phyloP scores from a whole-genome alignment of 2,113 vertebrate species.

The Phocoena sinus region DNA sequence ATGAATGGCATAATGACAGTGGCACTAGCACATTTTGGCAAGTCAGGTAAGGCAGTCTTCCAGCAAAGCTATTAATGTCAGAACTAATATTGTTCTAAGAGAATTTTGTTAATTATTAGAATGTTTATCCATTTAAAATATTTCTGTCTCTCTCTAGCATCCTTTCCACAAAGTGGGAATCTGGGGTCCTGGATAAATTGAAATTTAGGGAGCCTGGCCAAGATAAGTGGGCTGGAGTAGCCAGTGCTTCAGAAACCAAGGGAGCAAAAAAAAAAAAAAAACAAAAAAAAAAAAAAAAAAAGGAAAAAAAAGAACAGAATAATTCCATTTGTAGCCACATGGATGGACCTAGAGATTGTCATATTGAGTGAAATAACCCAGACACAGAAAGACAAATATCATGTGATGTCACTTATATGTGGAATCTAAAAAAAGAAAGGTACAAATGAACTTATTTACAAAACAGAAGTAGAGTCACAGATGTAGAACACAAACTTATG shows the following conservation, averaged over 20 bases:
- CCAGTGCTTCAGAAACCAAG: neutral
- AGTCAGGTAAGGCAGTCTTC: conserved; percentile 33
- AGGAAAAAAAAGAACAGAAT: no score
- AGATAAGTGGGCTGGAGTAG: neutral
- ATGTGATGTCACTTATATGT: no score
- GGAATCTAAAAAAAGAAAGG: no score
- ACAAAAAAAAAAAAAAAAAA: no score
- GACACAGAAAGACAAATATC: no score
- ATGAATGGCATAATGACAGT: neutral
- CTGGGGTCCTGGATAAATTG: neutral
- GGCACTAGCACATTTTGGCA: neutral
- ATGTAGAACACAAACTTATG: no score
- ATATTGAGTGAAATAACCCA: no score
- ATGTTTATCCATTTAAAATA: conserved; percentile 33
- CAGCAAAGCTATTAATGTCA: conserved; percentile 46
- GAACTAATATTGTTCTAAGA: conserved; percentile 34
- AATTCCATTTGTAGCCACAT: no score
- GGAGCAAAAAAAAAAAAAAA: neutral
- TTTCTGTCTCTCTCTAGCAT: neutral
- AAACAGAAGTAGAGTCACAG: no score
- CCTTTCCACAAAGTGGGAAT: neutral
- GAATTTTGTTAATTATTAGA: conserved; percentile 41
- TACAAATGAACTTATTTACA: no score
- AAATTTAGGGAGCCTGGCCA: neutral
- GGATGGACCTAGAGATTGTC: no score